A percentile compares a stretch with the other conserved stretches of the same genome.
These are phyloP conservation scores for Columba livia DNA, from an alignment of 2,113 vertebrate genomes.

Conservation along the genomic window DNA sequence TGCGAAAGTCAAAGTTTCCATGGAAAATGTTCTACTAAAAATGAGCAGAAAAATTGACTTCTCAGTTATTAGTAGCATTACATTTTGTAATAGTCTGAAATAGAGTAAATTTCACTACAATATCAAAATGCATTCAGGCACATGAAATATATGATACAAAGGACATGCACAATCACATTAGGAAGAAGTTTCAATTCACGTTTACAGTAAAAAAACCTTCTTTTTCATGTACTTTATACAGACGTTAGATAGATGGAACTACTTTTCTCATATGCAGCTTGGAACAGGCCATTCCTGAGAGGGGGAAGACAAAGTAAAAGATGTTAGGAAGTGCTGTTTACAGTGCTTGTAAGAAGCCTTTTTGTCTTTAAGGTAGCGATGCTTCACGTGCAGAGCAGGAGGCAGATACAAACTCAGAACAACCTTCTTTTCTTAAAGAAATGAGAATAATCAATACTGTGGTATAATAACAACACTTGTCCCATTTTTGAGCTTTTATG, in stretches of 20 bases:
- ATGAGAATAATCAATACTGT: not conserved
- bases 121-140: not conserved
- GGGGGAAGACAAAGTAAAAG: not conserved
- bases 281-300: not conserved
- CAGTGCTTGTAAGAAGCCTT: not conserved
- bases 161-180: not conserved
- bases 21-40: not conserved
- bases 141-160: not conserved
- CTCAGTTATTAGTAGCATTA: not conserved
- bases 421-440: not conserved
- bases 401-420: not conserved
- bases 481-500: not conserved
- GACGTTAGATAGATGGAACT: not conserved
- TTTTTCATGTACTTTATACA: not conserved
- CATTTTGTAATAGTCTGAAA: not conserved
- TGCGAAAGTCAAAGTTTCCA: not conserved
- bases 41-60: not conserved
- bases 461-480: not conserved
- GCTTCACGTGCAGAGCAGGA: not conserved
- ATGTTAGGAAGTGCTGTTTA: not conserved
- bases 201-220: not conserved
- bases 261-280: not conserved
- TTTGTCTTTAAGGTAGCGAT: not conserved
- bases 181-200: not conserved
- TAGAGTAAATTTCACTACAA: not conserved